Conservation (phyloP, 2,797 vertebrate species). For the Anabas testudineus region DNA sequence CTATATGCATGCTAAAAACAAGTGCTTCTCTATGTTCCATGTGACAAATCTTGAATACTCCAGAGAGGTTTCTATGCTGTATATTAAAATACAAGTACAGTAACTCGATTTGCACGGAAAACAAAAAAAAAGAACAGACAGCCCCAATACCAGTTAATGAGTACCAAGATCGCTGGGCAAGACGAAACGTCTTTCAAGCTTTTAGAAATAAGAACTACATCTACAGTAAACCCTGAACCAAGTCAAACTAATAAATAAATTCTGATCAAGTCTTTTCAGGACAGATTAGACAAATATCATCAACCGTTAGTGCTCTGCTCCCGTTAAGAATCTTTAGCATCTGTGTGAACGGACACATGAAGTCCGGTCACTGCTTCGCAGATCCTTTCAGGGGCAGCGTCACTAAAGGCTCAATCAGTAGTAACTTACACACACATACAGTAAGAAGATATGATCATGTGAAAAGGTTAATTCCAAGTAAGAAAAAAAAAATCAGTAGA, state of each 20-base stretch:
- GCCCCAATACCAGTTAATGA: constrained; percentile 77
- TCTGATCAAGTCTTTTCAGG: constrained; percentile 90
- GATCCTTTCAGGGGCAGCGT: constrained; percentile 43
- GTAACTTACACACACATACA: constrained; percentile 65
- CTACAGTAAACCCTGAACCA: constrained; percentile 87
- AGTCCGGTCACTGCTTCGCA: constrained; percentile 23
- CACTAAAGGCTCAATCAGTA: constrained; percentile 76
- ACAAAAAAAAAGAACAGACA: constrained; percentile 72
- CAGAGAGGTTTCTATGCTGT: constrained; percentile 72
- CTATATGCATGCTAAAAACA: constrained; percentile 86
- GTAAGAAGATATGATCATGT: constrained; percentile 45
- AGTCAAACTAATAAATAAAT: constrained; percentile 88
- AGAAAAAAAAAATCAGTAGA: constrained; percentile 52
- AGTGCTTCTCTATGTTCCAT: constrained; percentile 85
- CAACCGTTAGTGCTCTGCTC: constrained; percentile 78
- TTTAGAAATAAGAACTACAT: constrained; percentile 69
- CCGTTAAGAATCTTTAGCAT: constrained; percentile 60
- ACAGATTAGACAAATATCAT: constrained; percentile 82
- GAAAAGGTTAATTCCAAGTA: constrained; percentile 39
- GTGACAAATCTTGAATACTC: constrained; percentile 78
- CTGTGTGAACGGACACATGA: constrained; percentile 41
- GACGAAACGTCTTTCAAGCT: constrained; percentile 68
- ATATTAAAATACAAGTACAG: constrained; percentile 81
- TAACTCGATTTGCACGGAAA: constrained; percentile 81
- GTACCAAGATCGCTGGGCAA: constrained; percentile 79